Conservation (phyloP, 2,113 vertebrate species). For the Rynchops niger region DNA sequence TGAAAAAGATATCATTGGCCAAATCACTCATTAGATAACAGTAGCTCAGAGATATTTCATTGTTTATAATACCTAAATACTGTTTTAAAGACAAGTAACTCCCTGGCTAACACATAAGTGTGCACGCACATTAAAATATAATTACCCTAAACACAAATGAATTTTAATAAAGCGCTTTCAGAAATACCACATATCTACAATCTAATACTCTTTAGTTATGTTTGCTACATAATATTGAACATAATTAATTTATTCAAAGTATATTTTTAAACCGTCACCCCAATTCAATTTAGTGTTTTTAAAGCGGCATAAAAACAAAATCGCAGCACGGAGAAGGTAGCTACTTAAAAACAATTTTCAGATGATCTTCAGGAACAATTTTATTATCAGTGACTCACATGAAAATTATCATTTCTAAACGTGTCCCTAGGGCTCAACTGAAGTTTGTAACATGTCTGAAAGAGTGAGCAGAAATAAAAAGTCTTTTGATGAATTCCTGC, state of each 20-base stretch:
- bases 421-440: background rate
- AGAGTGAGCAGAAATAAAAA: background rate
- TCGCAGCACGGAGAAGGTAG: background rate
- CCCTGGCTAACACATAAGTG: background rate
- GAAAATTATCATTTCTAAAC: slow-evolving; percentile 53
- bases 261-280: background rate
- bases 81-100: background rate
- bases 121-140: background rate
- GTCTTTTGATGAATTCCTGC: background rate
- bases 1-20: background rate
- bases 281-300: background rate
- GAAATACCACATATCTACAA: background rate
- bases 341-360: slow-evolving; percentile 43
- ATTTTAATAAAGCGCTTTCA: background rate
- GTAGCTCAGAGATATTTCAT: background rate
- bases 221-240: background rate
- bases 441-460: slow-evolving; percentile 10
- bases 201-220: background rate
- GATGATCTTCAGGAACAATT: slow-evolving; percentile 31
- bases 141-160: background rate
- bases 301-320: slow-evolving; percentile 11
- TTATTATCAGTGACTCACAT: slow-evolving; percentile 39
- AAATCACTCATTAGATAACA: background rate
- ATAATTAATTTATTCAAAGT: background rate
- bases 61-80: background rate